phyloP scores from a whole-genome alignment of 1,140 invertebrate genomes.

The Aleiodes sp. region DNA sequence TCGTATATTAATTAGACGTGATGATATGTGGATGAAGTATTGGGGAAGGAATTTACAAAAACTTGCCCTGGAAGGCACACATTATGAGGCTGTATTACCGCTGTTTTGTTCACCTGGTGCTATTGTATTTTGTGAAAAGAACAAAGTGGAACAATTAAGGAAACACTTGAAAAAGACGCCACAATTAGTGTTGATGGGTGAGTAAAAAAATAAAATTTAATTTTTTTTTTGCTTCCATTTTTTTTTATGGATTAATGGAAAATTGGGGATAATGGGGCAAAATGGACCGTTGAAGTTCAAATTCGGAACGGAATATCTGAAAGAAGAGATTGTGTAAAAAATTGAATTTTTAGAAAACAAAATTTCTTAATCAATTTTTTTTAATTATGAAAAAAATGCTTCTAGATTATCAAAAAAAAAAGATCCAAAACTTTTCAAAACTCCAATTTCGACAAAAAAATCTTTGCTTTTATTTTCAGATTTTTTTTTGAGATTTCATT shows the following conservation, averaged over 20 bases:
- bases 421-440: too few species aligned
- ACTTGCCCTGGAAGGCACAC: conserved; percentile 70
- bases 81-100: conserved; percentile 69
- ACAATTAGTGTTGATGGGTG: conserved; percentile 74
- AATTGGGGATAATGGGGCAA: background rate
- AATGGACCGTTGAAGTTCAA: background rate
- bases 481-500: too few species aligned
- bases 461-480: too few species aligned
- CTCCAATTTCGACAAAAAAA: too few species aligned
- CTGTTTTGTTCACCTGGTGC: conserved; percentile 70
- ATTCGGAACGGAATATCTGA: background rate
- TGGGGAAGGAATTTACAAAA: conserved; percentile 71
- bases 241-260: background rate
- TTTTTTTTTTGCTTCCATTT: conserved; percentile 19
- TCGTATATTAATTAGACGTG: conserved; percentile 68
- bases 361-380: too few species aligned
- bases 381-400: too few species aligned
- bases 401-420: too few species aligned
- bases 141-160: conserved; percentile 67
- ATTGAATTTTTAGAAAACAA: too few species aligned
- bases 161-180: conserved; percentile 72
- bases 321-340: background rate
- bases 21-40: conserved; percentile 73
- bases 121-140: conserved; percentile 73
- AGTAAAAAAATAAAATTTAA: conserved; percentile 43